Conservation (phyloP, 2,113 vertebrate genomes). For the Telmatochromis bifrenatus region DNA sequence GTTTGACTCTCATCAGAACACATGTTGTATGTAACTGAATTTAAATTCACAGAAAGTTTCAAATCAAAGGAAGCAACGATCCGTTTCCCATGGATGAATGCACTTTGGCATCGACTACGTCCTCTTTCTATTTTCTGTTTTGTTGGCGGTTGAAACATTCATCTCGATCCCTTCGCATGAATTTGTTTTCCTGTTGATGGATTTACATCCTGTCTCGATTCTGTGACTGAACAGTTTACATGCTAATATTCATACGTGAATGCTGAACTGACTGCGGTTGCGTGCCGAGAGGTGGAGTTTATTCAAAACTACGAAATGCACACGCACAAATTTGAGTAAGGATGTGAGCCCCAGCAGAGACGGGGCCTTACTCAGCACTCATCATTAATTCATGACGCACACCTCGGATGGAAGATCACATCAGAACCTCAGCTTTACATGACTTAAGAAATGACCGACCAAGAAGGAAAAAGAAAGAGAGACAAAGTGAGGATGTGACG, state of each 20-base stretch:
- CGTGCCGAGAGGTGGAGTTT: neutral
- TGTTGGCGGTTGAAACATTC: neutral
- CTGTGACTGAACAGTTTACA: neutral
- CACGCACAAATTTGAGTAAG: neutral
- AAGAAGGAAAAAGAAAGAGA: neutral
- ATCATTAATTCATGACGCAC: slow-evolving; percentile 63
- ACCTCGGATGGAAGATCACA: slow-evolving; percentile 18
- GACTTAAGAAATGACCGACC: neutral
- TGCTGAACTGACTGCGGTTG: neutral
- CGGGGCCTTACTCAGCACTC: slow-evolving; percentile 48
- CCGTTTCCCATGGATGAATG: neutral
- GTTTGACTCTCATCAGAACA: neutral
- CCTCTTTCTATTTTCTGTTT: neutral
- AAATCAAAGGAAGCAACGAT: neutral
- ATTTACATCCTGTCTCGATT: neutral
- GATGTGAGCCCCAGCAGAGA: slow-evolving; percentile 28
- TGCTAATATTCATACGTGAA: neutral
- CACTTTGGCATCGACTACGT: neutral
- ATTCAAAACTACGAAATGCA: neutral
- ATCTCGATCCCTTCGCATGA: neutral
- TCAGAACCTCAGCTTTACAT: slow-evolving; percentile 9
- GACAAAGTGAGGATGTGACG: neutral
- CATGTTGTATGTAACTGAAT: neutral
- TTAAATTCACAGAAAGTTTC: neutral
- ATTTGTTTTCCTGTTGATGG: neutral